Percentiles rank a stretch among this genome's conserved stretches.
These are phyloP conservation scores for Glandiceps talaboti DNA, from an alignment of 53 echinoderm and acorn worm species.

Conservation along the genomic window DNA sequence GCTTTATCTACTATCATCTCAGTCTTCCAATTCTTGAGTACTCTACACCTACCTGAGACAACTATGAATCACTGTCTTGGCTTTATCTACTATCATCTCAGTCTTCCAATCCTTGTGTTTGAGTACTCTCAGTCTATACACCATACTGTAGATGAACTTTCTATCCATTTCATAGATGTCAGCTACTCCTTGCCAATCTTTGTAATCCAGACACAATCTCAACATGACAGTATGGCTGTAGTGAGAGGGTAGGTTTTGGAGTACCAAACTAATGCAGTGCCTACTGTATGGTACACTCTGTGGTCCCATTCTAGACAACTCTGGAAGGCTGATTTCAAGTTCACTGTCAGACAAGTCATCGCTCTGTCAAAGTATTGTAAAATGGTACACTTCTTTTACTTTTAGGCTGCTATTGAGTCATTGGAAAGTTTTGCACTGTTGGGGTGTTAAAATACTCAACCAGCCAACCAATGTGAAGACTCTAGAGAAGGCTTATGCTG, in stretches of 20 bases:
- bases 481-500: too few relatives aligned
- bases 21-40: too few relatives aligned
- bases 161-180: conserved; percentile 26
- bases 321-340: conserved; percentile 25
- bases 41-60: conserved; percentile 12
- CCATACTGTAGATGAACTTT: conserved; percentile 25
- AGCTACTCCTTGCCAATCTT: conserved; percentile 23
- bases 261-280: conserved; percentile 15
- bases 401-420: too few relatives aligned
- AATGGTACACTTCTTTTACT: too few relatives aligned
- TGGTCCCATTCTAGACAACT: conserved; percentile 1
- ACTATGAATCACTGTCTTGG: conserved; percentile 12
- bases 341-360: not conserved
- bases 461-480: too few relatives aligned
- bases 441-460: too few relatives aligned
- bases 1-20: too few relatives aligned
- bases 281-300: conserved; percentile 19
- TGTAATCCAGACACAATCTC: conserved; percentile 14
- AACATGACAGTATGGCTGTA: conserved; percentile 23
- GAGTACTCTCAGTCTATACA: conserved; percentile 24
- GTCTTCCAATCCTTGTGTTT: conserved; percentile 4
- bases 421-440: too few relatives aligned
- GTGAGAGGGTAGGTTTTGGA: conserved; percentile 14
- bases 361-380: too few relatives aligned
- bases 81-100: conserved; percentile 17